These are phyloP conservation scores for Tetragnatha montana DNA, from an alignment of 2,888 invertebrate species.

Conservation along the genomic window DNA sequence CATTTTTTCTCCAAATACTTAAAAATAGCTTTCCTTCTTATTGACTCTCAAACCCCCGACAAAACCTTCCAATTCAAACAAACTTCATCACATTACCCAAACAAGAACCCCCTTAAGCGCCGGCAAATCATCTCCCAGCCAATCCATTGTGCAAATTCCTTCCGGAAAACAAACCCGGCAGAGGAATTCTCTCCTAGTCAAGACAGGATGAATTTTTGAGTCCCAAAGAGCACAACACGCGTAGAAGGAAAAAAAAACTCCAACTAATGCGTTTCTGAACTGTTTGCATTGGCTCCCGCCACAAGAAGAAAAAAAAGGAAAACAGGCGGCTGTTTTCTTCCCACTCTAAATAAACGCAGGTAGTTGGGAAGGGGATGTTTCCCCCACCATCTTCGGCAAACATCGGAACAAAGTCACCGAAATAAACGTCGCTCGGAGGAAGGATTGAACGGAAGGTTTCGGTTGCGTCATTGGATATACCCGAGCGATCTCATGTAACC, in stretches of 20 bases:
- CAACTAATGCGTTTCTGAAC: slow-evolving; percentile 15
- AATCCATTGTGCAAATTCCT: neutral
- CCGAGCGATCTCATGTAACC: too few relatives aligned
- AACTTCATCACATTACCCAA: too few relatives aligned
- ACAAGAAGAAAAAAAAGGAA: neutral
- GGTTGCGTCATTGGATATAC: too few relatives aligned
- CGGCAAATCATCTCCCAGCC: neutral
- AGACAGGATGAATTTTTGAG: neutral
- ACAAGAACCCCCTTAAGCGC: neutral
- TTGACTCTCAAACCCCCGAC: too few relatives aligned
- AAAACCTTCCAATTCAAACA: too few relatives aligned
- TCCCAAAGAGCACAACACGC: neutral
- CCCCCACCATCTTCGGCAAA: neutral
- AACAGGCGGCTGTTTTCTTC: neutral
- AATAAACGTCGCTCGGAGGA: neutral
- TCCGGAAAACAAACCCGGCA: neutral
- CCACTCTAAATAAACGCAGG: neutral
- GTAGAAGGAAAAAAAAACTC: neutral
- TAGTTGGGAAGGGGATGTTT: neutral
- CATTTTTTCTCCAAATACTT: too few relatives aligned
- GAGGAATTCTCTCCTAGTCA: neutral
- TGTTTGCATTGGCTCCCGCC: slow-evolving; percentile 14
- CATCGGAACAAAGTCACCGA: neutral
- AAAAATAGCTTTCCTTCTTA: too few relatives aligned
- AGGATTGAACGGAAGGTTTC: too few relatives aligned